Evolutionary conservation across 2,888 invertebrate genomes (phyloP).

Genomic region (Helicoverpa assulta): DNA sequence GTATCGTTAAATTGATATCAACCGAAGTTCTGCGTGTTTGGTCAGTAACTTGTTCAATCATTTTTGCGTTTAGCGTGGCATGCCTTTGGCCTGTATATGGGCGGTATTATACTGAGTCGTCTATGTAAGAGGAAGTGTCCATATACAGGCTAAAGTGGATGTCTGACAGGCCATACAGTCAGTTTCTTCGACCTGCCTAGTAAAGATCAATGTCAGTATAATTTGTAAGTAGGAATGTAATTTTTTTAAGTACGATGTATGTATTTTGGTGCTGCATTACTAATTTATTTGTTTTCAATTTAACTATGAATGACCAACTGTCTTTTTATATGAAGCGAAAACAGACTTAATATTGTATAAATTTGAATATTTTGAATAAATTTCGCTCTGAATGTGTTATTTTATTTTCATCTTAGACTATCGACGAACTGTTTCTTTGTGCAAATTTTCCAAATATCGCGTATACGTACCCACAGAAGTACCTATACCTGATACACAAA

Average conservation of each 20-base stretch:
- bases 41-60: slow-evolving; percentile 22
- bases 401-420: slow-evolving; percentile 68
- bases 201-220: slow-evolving; percentile 64
- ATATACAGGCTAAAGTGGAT: slow-evolving; percentile 18
- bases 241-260: slow-evolving; percentile 82
- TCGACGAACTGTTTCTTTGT: too few relatives aligned
- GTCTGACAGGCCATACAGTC: slow-evolving; percentile 32
- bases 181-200: slow-evolving; percentile 31
- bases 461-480: too few relatives aligned
- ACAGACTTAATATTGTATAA: slow-evolving; percentile 84
- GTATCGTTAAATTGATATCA: slow-evolving; percentile 16
- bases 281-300: slow-evolving; percentile 87
- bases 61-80: slow-evolving; percentile 16
- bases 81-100: slow-evolving; percentile 28
- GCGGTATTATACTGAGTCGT: slow-evolving; percentile 3
- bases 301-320: slow-evolving; percentile 81
- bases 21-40: slow-evolving; percentile 30
- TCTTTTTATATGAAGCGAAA: slow-evolving; percentile 85
- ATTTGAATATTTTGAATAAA: slow-evolving; percentile 87
- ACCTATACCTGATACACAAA: too few relatives aligned
- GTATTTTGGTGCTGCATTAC: slow-evolving; percentile 89
- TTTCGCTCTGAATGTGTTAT: slow-evolving; percentile 79
- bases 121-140: slow-evolving; percentile 2
- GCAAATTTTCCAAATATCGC: too few relatives aligned
- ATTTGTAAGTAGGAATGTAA: slow-evolving; percentile 74